phyloP scores from a whole-genome alignment of 1,140 invertebrate species.

The Philopotamus ludificatus region DNA sequence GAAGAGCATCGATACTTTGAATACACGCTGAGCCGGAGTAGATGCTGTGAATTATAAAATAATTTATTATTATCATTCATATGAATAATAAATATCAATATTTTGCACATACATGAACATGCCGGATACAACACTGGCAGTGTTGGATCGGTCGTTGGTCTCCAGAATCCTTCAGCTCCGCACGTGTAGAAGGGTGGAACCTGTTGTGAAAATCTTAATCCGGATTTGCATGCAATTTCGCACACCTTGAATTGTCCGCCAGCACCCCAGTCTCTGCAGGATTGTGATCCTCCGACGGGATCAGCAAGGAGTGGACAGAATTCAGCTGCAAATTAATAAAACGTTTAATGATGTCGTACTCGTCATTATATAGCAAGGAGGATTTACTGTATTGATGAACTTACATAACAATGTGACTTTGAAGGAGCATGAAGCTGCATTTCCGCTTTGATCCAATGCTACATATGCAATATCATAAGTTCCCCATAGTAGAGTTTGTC shows the following conservation, averaged over 20 bases:
- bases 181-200: constrained; percentile 95
- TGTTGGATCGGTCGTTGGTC: constrained; percentile 77
- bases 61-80: constrained; percentile 5
- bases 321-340: constrained; percentile 64
- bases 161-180: constrained; percentile 94
- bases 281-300: constrained; percentile 85
- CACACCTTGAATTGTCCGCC: constrained; percentile 93
- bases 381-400: too few species aligned
- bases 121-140: constrained; percentile 84
- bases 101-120: constrained; percentile 72
- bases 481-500: constrained; percentile 90
- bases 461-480: constrained; percentile 92
- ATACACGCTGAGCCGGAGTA: constrained; percentile 84
- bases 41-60: constrained; percentile 58
- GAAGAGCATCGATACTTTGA: constrained; percentile 91
- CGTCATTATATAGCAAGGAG: too few species aligned
- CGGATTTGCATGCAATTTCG: constrained; percentile 84
- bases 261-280: constrained; percentile 94
- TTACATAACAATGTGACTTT: constrained; percentile 88
- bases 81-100: constrained; percentile 10
- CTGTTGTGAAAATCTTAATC: constrained; percentile 83
- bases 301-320: constrained; percentile 86
- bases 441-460: constrained; percentile 87
- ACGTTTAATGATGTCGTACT: too few species aligned
- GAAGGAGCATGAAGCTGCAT: constrained; percentile 89